Evolutionary conservation across 2,113 vertebrate genomes (phyloP), one percentile per base, ranked within the genome.

Genomic region (Typhlomys cinereus): DNA sequence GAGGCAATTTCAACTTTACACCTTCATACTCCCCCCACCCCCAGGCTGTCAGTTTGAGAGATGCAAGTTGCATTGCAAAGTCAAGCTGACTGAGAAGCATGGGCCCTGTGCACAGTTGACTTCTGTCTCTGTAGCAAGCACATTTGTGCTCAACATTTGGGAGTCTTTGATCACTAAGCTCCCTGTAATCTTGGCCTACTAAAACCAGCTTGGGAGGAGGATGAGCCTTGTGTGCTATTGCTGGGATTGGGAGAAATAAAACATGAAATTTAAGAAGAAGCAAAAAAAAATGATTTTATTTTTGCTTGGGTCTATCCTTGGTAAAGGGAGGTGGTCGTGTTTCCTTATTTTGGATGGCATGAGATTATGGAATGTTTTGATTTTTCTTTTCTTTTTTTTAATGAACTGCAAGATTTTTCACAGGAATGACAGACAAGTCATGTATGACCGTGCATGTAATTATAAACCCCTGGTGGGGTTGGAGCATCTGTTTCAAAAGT

Each of bases 171-270:
- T 83, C 96, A 82, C 39, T 95, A 94, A 84, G 97, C 96, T 97
- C 97, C 97, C 59, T 97, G 92, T 95, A 91, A 93, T 97, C 96
- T 96, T 93, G 90, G 85, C 92, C 92, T 96, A 96, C 91, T 97
- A 96, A 98, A 93, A 93, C 83, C 92, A 95, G 85, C 95, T 97
- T 96, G 95, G 96, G 94, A 90, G 97, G 95, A 93, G 94, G 94
- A 97, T 97, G 96, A 96, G 97, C 97, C 97, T 97, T 98, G 81
- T 96, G 88, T 96, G 96, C 95, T 95, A 87, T 93, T 95, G 91
- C 83, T 97, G 95, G 97, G 97, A 93, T 97, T 97, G 98, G 97
- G 92, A 96, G 96, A 98, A 98, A 98, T 98, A 98, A 98, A 97
- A 98, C 96, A 95, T 96, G 91, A 21, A 69, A 97, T 97, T 98